A percentile compares a stretch with the other conserved stretches of the same genome.
Evolutionary conservation across 2,797 vertebrate genomes (phyloP).

Genomic region (Siniperca obscura): DNA sequence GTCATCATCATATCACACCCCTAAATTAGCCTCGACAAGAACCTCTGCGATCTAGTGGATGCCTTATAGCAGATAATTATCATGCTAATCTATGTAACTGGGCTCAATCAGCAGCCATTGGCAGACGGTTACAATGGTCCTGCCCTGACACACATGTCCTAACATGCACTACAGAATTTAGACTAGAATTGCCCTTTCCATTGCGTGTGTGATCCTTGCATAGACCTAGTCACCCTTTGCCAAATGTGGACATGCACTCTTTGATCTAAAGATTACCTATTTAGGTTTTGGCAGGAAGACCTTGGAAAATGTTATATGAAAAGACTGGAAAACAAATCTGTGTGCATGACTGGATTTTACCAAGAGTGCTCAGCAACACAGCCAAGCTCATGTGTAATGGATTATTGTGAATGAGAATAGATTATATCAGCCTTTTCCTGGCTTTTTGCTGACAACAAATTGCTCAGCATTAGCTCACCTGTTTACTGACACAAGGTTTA

Average conservation of each 20-base stretch:
- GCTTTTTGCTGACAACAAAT: slow-evolving; percentile 38
- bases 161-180: slow-evolving; percentile 20
- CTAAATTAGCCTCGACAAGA: slow-evolving; percentile 6
- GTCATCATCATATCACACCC: neutral
- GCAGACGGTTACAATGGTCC: neutral
- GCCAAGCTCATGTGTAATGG: slow-evolving; percentile 39
- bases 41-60: neutral
- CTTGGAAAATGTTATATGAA: slow-evolving; percentile 34
- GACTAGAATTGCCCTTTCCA: slow-evolving; percentile 32
- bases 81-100: slow-evolving; percentile 1
- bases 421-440: slow-evolving; percentile 31
- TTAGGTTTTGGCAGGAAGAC: slow-evolving; percentile 46
- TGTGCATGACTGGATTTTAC: slow-evolving; percentile 41
- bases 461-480: slow-evolving; percentile 39
- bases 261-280: slow-evolving; percentile 48
- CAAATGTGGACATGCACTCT: slow-evolving; percentile 24
- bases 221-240: neutral
- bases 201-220: slow-evolving; percentile 18
- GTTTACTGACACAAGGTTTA: slow-evolving; percentile 17
- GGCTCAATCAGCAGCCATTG: slow-evolving; percentile 14
- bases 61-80: neutral
- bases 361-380: slow-evolving; percentile 9
- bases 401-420: slow-evolving; percentile 50
- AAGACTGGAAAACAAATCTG: slow-evolving; percentile 39
- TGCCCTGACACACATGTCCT: slow-evolving; percentile 10